Conservation (phyloP, 2,797 vertebrate species). For the Harpagifer antarcticus region DNA sequence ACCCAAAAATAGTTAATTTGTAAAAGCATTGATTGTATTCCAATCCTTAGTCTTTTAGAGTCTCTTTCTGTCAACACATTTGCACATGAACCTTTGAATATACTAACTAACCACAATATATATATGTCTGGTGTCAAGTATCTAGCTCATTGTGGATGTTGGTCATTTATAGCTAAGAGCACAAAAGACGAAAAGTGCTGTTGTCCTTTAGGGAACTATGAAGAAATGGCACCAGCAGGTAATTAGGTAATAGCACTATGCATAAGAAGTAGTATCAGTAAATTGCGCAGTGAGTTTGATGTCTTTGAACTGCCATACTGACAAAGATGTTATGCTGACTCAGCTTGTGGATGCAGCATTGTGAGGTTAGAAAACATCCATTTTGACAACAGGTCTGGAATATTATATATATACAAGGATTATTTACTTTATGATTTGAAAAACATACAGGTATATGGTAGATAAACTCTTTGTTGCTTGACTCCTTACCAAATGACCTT, state of each 20-base stretch:
- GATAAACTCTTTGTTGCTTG: constrained; percentile 8
- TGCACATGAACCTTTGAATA: constrained; percentile 3
- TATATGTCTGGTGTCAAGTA: constrained; percentile 2
- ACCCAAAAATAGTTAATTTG: too few relatives aligned
- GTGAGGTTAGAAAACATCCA: constrained; percentile 10
- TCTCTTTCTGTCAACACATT: not conserved
- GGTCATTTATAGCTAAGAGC: constrained; percentile 22
- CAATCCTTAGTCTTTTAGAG: not conserved
- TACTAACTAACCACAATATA: not conserved
- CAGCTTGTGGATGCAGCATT: constrained; percentile 21
- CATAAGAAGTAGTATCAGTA: constrained; percentile 35
- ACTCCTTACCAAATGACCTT: constrained; percentile 9
- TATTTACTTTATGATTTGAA: constrained; percentile 16
- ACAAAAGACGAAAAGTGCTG: constrained; percentile 10
- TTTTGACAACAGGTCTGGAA: constrained; percentile 23
- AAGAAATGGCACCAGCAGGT: constrained; percentile 43
- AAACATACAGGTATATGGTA: constrained; percentile 10
- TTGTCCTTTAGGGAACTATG: not conserved
- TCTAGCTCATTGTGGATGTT: not conserved
- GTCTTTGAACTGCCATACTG: constrained; percentile 22
- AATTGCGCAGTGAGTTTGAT: constrained; percentile 29
- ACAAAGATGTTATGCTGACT: constrained; percentile 19
- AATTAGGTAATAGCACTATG: constrained; percentile 36
- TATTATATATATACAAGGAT: constrained; percentile 5
- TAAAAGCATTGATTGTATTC: not conserved